These are phyloP conservation scores for Amazona ochrocephala DNA, from an alignment of 2,797 vertebrate genomes.

Conservation along the genomic window DNA sequence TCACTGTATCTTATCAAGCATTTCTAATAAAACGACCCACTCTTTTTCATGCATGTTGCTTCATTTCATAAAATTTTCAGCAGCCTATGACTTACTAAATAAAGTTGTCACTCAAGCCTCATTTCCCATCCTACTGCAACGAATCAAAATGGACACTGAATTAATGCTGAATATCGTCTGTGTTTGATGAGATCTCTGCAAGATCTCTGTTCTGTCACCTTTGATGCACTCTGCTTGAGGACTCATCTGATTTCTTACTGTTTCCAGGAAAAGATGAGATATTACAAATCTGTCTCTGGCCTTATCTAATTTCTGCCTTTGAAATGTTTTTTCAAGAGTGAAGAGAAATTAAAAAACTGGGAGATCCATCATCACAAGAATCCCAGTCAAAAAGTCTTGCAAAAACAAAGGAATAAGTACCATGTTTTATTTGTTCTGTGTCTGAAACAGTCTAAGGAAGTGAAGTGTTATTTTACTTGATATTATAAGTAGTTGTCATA, in stretches of 20 bases:
- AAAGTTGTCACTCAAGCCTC: constrained; percentile 78
- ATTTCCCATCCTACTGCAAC: constrained; percentile 58
- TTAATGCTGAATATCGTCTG: constrained; percentile 75
- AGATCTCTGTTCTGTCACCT: constrained; percentile 75
- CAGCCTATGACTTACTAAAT: constrained; percentile 71
- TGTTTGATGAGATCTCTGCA: constrained; percentile 67
- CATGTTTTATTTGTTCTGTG: neutral
- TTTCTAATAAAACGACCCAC: constrained; percentile 64
- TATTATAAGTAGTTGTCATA: constrained; percentile 23
- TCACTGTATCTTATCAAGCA: constrained; percentile 55
- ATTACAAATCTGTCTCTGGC: constrained; percentile 77
- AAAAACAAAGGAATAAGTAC: neutral
- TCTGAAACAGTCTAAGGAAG: constrained; percentile 28
- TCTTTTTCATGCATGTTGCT: constrained; percentile 59
- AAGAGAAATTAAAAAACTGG: neutral
- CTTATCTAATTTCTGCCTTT: constrained; percentile 79
- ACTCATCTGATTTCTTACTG: constrained; percentile 79
- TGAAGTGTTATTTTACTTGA: neutral
- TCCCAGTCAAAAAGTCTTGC: neutral
- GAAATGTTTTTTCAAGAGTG: constrained; percentile 5
- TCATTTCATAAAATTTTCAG: constrained; percentile 75
- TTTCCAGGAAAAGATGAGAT: constrained; percentile 81
- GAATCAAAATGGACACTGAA: constrained; percentile 70
- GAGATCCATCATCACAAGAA: neutral
- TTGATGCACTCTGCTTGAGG: constrained; percentile 75